These are phyloP conservation scores for Leptinotarsa peninsularis DNA, from an alignment of 2,888 invertebrate species.

Conservation along the genomic window DNA sequence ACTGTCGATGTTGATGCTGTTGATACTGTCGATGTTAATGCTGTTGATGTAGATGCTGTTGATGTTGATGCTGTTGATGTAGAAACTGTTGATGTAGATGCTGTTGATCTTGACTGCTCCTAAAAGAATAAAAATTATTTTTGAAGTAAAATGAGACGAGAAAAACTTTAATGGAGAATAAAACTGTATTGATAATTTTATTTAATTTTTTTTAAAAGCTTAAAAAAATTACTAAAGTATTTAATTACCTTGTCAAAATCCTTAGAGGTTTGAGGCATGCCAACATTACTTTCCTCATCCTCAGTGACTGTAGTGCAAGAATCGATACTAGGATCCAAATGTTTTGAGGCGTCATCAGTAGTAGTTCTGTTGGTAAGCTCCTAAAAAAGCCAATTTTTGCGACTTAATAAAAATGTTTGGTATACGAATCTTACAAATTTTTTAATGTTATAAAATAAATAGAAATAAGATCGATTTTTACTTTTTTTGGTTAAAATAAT, in stretches of 20 bases:
- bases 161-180: constrained; percentile 28
- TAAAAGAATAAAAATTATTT: constrained; percentile 31
- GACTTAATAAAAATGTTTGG: constrained; percentile 32
- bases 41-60: too few relatives aligned
- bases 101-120: constrained; percentile 29
- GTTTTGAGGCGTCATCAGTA: constrained; percentile 38
- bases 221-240: constrained; percentile 26
- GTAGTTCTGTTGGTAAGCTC: constrained; percentile 37
- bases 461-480: constrained; percentile 25
- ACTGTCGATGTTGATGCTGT: neutral
- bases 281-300: constrained; percentile 39
- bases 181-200: constrained; percentile 20
- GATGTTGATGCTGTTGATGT: too few relatives aligned
- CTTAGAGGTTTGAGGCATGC: constrained; percentile 34
- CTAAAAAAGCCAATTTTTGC: constrained; percentile 35
- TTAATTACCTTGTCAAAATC: constrained; percentile 34
- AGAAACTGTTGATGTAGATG: too few relatives aligned
- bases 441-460: constrained; percentile 11
- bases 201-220: constrained; percentile 18
- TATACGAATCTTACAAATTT: constrained; percentile 25
- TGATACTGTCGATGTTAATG: too few relatives aligned
- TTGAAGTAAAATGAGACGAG: constrained; percentile 22
- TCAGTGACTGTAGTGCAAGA: constrained; percentile 38
- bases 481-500: constrained; percentile 17
- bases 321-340: constrained; percentile 39